These are phyloP conservation scores for Casuarius casuarius DNA, from an alignment of 2,113 vertebrate species.

Conservation along the genomic window DNA sequence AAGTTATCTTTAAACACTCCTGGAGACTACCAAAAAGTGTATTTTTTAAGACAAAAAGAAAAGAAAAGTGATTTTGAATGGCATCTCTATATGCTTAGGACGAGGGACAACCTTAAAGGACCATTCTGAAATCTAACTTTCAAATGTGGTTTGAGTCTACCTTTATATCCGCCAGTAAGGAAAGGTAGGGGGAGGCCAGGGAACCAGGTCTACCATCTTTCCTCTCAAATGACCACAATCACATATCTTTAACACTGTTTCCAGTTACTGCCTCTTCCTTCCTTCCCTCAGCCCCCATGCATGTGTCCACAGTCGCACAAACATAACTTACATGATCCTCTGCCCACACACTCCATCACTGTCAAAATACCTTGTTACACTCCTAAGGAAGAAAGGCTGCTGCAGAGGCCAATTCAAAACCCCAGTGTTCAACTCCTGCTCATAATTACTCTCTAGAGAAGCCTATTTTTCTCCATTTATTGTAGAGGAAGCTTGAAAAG, in stretches of 20 bases:
- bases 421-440: background rate
- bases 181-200: background rate
- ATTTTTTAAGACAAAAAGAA: background rate
- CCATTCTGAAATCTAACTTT: background rate
- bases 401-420: background rate
- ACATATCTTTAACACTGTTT: background rate
- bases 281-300: background rate
- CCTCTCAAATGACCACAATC: background rate
- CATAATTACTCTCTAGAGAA: background rate
- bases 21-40: background rate
- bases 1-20: background rate
- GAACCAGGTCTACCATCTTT: background rate
- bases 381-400: background rate
- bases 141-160: background rate
- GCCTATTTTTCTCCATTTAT: background rate
- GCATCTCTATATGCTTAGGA: background rate
- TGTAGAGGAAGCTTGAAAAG: background rate
- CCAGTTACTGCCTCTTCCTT: background rate
- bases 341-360: background rate
- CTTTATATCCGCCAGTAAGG: background rate
- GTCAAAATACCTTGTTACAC: background rate
- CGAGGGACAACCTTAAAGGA: background rate
- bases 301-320: rapidly evolving
- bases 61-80: background rate
- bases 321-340: background rate